Base-by-base conservation (phyloP, 2,113 vertebrate species). In the Mastomys coucha region DNA sequence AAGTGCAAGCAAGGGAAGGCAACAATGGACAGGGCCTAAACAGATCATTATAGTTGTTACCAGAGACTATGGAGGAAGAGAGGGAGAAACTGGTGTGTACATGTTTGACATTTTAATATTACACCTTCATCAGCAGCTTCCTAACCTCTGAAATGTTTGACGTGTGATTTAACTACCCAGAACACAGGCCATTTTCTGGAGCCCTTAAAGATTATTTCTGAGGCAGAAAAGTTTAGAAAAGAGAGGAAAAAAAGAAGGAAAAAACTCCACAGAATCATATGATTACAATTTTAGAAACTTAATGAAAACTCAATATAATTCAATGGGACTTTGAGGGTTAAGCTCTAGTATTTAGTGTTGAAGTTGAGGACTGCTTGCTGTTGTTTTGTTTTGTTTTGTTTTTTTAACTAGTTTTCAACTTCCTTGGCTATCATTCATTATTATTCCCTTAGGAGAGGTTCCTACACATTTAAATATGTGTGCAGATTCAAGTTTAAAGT, bases 61-160 rank as follows among this genome's bases (percentile, higher is more conserved):
- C 42, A 95, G 78, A 91, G 78, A 56, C 42, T 94, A 97, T n/a
- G 13, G 82, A 96, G 87, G 85, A 82, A 96, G 69, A 95, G 42
- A 89, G 82, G 73, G 87, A 95, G 91, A 84, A 96, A 95, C 76
- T 26, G 28, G 80, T 87, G 70, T 78, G 65, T 28, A 22, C 45
- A 65, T 77, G 89, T 96, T 97, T 97, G 91, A 98, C 88, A 95
- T 98, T 96, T 97, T 94, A 97, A 92, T 98, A 96, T 90, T 96
- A 91, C 20, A 95, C 39, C 22, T 84, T 97, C 89, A 97, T 97
- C 97, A 97, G 78, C 73, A 95, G 89, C 78, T 96, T 92, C 94
- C 77, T 84, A 95, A 88, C 49, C 82, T 95, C 77, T 69, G 96
- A 97, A 96, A 96, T 97, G 87, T 96, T 96, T 97, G 92, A 97